Conservation (phyloP, 2,888 invertebrate genomes). For the Agrypnus murinus region DNA sequence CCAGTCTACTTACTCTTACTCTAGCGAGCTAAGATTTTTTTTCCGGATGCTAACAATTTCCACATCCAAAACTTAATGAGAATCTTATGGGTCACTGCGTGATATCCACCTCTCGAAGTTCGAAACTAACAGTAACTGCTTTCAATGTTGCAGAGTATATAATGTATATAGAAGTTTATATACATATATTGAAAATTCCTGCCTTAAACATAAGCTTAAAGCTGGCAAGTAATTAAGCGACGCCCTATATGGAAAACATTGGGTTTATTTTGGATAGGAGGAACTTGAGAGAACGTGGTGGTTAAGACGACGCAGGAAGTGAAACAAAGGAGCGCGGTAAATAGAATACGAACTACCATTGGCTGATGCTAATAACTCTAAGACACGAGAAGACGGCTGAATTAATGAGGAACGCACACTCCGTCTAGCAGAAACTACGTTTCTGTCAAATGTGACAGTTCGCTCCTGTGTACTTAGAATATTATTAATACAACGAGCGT, state of each 20-base stretch:
- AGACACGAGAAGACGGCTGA: conserved; percentile 68
- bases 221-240: conserved; percentile 48
- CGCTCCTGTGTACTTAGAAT: conserved; percentile 50
- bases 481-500: conserved; percentile 45
- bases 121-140: conserved; percentile 30
- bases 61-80: background rate
- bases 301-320: conserved; percentile 61
- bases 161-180: too few species aligned
- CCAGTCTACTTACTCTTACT: too few species aligned
- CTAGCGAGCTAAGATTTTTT: too few species aligned
- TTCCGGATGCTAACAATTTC: too few species aligned
- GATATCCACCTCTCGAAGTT: conserved; percentile 23
- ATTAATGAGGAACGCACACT: conserved; percentile 67
- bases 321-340: conserved; percentile 66
- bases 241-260: conserved; percentile 40
- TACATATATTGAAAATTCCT: conserved; percentile 45
- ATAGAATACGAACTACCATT: conserved; percentile 67
- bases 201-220: conserved; percentile 40
- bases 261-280: conserved; percentile 47
- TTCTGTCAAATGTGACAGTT: conserved; percentile 54
- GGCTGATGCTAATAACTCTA: conserved; percentile 69
- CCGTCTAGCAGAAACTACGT: conserved; percentile 53
- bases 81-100: conserved; percentile 1
- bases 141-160: background rate
- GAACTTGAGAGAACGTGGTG: conserved; percentile 57